phyloP scores from a whole-genome alignment of 1,140 invertebrate genomes.

The Lepidurus couesii region DNA sequence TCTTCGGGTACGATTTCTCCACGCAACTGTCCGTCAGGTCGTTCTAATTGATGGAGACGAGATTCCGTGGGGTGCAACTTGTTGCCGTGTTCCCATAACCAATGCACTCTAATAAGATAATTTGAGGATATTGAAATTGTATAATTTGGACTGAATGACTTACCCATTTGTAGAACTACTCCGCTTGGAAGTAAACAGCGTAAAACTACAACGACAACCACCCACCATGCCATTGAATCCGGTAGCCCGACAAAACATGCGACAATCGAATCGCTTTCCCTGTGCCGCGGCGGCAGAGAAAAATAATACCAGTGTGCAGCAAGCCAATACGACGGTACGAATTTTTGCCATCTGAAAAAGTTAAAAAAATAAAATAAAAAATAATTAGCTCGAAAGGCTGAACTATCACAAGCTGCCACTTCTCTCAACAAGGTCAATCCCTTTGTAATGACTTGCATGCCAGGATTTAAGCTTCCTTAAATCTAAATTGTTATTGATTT shows the following conservation, averaged over 20 bases:
- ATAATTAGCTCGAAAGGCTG: not conserved
- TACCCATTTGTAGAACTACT: conserved; percentile 24
- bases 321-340: conserved; percentile 23
- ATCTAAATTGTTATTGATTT: conserved; percentile 20
- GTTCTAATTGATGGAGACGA: not conserved
- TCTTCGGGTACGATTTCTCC: not conserved
- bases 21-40: not conserved
- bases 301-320: conserved; percentile 32
- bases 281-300: conserved; percentile 25
- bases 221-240: conserved; percentile 41
- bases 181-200: conserved; percentile 40
- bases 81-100: not conserved
- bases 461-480: not conserved
- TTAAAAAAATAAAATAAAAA: not conserved
- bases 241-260: conserved; percentile 40
- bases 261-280: conserved; percentile 41
- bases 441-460: not conserved
- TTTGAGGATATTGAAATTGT: not conserved
- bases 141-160: conserved; percentile 6
- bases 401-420: not conserved
- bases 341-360: not conserved
- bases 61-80: not conserved
- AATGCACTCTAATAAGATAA: not conserved
- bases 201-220: conserved; percentile 43
- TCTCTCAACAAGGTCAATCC: not conserved